These are phyloP conservation scores for Numenius phaeopus DNA, from an alignment of 2,797 vertebrate genomes.

Conservation along the genomic window DNA sequence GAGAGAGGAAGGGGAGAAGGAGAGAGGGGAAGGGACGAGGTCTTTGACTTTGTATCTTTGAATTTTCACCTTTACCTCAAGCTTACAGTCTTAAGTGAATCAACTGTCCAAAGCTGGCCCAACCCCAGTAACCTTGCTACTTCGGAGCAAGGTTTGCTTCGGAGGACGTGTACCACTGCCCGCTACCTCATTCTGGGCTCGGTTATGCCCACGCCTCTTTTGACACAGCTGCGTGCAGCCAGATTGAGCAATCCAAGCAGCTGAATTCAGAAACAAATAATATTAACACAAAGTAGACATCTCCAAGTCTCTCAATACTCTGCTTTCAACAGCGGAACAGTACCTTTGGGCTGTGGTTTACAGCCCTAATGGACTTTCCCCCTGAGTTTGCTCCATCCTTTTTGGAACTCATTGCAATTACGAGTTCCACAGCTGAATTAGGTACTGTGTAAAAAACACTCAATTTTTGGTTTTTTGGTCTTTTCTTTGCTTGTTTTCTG, in stretches of 20 bases:
- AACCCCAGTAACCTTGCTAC: not conserved
- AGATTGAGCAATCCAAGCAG: not conserved
- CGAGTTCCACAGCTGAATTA: not conserved
- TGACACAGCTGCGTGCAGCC: not conserved
- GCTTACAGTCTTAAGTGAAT: not conserved
- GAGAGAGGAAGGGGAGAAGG: not conserved
- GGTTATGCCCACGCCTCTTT: not conserved
- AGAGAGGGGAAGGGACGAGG: accelerated
- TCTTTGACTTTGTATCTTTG: not conserved
- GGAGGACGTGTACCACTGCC: not conserved
- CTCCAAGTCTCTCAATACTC: not conserved
- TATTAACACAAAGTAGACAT: not conserved
- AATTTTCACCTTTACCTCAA: not conserved
- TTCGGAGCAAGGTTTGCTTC: not conserved
- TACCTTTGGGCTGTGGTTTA: not conserved
- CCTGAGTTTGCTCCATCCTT: not conserved
- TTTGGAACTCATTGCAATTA: not conserved
- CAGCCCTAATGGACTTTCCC: not conserved
- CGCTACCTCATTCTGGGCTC: not conserved
- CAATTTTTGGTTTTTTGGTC: accelerated
- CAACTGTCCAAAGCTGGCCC: not conserved
- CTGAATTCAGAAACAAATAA: not conserved
- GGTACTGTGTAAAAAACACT: not conserved
- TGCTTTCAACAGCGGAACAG: not conserved
- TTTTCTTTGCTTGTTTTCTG: not conserved